These are phyloP conservation scores for Rachycentron canadum DNA, from an alignment of 2,797 vertebrate genomes.

Conservation along the genomic window DNA sequence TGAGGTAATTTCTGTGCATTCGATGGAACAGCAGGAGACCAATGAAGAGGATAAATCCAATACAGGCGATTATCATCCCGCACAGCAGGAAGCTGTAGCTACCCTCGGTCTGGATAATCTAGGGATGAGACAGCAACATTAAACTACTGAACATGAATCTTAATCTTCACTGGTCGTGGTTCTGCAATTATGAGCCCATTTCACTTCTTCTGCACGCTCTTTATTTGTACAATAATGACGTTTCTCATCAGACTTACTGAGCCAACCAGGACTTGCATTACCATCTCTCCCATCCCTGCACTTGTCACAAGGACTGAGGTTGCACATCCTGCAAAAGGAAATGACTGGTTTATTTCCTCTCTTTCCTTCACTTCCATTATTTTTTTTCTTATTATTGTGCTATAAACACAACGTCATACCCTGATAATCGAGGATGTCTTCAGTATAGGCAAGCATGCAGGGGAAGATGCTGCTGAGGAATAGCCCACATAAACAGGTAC, in stretches of 20 bases:
- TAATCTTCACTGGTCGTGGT: slow-evolving; percentile 24
- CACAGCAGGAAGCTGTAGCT: slow-evolving; percentile 97
- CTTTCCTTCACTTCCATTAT: background rate
- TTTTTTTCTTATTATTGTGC: slow-evolving; percentile 17
- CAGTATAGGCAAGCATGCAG: slow-evolving; percentile 95
- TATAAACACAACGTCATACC: slow-evolving; percentile 79
- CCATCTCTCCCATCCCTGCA: slow-evolving; percentile 96
- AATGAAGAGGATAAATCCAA: slow-evolving; percentile 91
- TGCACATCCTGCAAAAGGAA: slow-evolving; percentile 89
- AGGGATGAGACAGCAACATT: slow-evolving; percentile 50
- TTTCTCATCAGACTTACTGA: slow-evolving; percentile 86
- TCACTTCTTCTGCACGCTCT: slow-evolving; percentile 10
- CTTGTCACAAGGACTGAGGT: slow-evolving; percentile 94
- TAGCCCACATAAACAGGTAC: slow-evolving; percentile 92
- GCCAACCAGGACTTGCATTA: slow-evolving; percentile 94
- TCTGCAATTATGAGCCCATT: slow-evolving; percentile 28
- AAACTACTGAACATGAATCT: slow-evolving; percentile 35
- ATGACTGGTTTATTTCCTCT: slow-evolving; percentile 23
- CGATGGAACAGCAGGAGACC: slow-evolving; percentile 92
- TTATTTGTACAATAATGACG: slow-evolving; percentile 12
- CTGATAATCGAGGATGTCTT: slow-evolving; percentile 94
- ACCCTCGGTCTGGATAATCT: slow-evolving; percentile 92
- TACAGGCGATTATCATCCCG: slow-evolving; percentile 91
- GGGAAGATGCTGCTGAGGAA: slow-evolving; percentile 98
- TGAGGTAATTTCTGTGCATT: slow-evolving; percentile 89